Percentiles rank a stretch among this genome's conserved stretches.
phyloP scores from a whole-genome alignment of 2,888 invertebrate genomes.

The Formica aserva region DNA sequence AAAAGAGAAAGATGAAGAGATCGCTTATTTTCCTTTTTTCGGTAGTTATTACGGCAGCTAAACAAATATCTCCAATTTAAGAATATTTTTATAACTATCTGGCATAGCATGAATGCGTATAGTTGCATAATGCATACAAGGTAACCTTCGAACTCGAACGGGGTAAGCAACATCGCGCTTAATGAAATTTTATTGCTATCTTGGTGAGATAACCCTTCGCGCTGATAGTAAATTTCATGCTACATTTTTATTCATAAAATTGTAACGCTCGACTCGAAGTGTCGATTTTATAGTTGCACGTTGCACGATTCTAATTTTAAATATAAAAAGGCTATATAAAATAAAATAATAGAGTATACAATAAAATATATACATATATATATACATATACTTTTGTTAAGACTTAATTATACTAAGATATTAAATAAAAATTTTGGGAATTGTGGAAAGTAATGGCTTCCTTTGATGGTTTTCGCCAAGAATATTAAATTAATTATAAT shows the following conservation, averaged over 20 bases:
- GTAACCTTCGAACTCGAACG: slow-evolving; percentile 68
- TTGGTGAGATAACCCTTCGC: slow-evolving; percentile 66
- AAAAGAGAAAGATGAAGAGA: neutral
- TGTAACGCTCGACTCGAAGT: slow-evolving; percentile 26
- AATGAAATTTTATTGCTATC: slow-evolving; percentile 73
- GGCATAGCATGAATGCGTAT: slow-evolving; percentile 51
- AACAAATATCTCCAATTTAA: slow-evolving; percentile 21
- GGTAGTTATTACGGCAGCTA: neutral
- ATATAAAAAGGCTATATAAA: neutral
- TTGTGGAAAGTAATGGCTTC: neutral
- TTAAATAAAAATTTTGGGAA: neutral
- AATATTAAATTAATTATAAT: neutral
- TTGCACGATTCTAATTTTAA: slow-evolving; percentile 37
- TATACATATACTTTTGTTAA: neutral
- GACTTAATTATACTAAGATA: neutral
- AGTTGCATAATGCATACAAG: slow-evolving; percentile 67
- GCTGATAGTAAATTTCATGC: slow-evolving; percentile 52
- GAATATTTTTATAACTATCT: slow-evolving; percentile 35
- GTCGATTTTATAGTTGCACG: slow-evolving; percentile 34
- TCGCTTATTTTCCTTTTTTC: neutral
- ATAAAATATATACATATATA: neutral
- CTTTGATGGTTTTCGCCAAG: neutral
- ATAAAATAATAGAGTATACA: neutral
- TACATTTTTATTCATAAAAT: slow-evolving; percentile 56
- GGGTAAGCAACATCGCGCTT: slow-evolving; percentile 61